Base-by-base conservation (phyloP, 2,888 invertebrate species). In the Embidobia sp. region DNA sequence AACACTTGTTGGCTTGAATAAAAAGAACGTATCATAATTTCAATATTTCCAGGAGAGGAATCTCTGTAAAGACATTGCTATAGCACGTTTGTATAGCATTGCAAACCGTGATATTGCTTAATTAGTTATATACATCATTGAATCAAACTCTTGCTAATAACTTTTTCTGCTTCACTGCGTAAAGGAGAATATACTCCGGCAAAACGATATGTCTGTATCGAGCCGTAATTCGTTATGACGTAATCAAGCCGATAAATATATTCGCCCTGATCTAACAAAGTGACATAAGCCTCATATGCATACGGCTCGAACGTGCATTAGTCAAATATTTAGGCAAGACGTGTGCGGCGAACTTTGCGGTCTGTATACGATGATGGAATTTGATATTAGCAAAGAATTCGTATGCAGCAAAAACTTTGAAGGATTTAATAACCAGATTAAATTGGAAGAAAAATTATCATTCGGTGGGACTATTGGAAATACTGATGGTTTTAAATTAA, bases 61-160 rank as follows among this genome's bases (percentile, higher is more conserved):
- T n/a, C n/a, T n/a, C n/a, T n/a, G n/a, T n/a, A n/a, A n/a, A n/a
- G n/a, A n/a, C n/a, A n/a, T n/a, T n/a, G n/a, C n/a, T n/a, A n/a
- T n/a, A n/a, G n/a, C n/a, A n/a, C n/a, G n/a, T n/a, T 31, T 49
- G 11, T 33, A 19, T 33, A 49, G 49, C 6, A n/a, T n/a, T n/a
- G 48, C 16, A 48, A 48, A 48, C 48, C 18, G 16, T 10, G 33
- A 49, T 49, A 49, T 33, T 49, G 33, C 49, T 19, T 44, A 31
- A 22, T 55, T 53, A 53, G 53, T 42, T 53, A 26, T 37, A 53
- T 37, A 15, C 37, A 53, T 33, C 26, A n/a, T 7, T 1, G 1
- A 26, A 53, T 53, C 26, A 53, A 53, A 53, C 37, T 53, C 26
- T 26, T 18, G 29, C 42, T 57, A 57, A 57, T 57, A 57, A 57